Conservation (phyloP, 2,113 vertebrate genomes). For the Phalacrocorax pelagicus region DNA sequence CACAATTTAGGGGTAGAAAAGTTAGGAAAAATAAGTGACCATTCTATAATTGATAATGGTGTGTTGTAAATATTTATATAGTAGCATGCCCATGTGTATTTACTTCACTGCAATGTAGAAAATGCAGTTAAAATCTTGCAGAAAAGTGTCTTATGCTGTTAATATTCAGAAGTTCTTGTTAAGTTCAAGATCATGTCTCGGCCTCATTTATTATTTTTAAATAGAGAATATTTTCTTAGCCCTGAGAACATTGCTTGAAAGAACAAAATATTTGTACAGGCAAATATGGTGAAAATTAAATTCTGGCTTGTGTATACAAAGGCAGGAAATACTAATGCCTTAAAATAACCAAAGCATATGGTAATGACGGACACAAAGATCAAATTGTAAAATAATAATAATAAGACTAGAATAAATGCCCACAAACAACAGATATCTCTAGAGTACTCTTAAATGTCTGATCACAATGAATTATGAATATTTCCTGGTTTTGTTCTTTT, state of each 20-base stretch:
- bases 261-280: neutral
- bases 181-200: neutral
- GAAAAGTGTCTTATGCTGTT: neutral
- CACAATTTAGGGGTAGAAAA: neutral
- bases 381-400: constrained; percentile 5
- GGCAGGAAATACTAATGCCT: neutral
- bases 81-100: neutral
- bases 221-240: neutral
- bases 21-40: neutral
- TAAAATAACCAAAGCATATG: neutral
- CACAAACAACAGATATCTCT: neutral
- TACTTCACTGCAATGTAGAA: neutral
- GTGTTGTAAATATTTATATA: neutral
- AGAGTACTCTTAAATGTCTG: constrained; percentile 32
- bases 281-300: neutral
- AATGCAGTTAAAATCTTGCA: neutral
- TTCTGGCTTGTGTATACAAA: neutral
- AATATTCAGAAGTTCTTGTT: neutral
- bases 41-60: neutral
- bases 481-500: constrained; percentile 31
- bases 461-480: constrained; percentile 50
- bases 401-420: neutral
- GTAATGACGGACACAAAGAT: neutral
- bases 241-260: neutral
- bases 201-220: neutral